Evolutionary conservation across 1,140 invertebrate genomes (phyloP).

Genomic region (Caenorhabditis latens): DNA sequence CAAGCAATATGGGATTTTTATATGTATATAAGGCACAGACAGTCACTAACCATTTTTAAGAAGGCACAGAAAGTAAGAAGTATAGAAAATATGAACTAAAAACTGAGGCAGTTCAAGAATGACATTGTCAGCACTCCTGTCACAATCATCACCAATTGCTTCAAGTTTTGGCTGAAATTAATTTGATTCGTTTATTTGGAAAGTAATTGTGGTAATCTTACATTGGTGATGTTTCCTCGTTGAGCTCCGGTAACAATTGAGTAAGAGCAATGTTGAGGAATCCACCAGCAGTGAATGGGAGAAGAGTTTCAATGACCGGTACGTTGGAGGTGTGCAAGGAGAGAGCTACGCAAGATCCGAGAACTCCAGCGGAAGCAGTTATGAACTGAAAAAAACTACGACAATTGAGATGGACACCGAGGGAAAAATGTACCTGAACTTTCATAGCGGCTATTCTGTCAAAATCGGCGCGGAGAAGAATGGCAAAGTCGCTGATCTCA

Average conservation of each 20-base stretch:
- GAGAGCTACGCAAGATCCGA: constrained; percentile 59
- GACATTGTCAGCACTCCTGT: constrained; percentile 16
- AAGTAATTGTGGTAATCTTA: neutral
- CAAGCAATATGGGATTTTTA: neutral
- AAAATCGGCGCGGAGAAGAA: constrained; percentile 63
- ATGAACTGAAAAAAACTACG: constrained; percentile 53
- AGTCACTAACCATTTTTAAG: constrained; percentile 45
- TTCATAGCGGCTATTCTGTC: constrained; percentile 50
- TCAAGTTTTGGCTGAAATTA: constrained; percentile 7
- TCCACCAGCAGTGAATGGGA: constrained; percentile 64
- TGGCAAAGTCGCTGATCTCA: constrained; percentile 63
- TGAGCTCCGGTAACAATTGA: constrained; percentile 58
- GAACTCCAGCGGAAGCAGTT: constrained; percentile 60
- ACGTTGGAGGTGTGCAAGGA: constrained; percentile 50
- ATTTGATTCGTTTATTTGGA: neutral
- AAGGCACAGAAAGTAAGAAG: neutral
- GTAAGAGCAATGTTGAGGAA: constrained; percentile 64
- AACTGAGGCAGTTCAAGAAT: neutral
- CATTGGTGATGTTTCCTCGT: constrained; percentile 49
- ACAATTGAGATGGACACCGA: neutral
- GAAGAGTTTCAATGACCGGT: constrained; percentile 50
- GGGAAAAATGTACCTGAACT: constrained; percentile 45
- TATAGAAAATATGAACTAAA: constrained; percentile 3
- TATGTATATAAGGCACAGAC: constrained; percentile 9
- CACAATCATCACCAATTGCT: constrained; percentile 24